Percentiles rank a stretch among this genome's conserved stretches.
Evolutionary conservation across 2,888 invertebrate species (phyloP).

Genomic region (Xiphydria camelus): DNA sequence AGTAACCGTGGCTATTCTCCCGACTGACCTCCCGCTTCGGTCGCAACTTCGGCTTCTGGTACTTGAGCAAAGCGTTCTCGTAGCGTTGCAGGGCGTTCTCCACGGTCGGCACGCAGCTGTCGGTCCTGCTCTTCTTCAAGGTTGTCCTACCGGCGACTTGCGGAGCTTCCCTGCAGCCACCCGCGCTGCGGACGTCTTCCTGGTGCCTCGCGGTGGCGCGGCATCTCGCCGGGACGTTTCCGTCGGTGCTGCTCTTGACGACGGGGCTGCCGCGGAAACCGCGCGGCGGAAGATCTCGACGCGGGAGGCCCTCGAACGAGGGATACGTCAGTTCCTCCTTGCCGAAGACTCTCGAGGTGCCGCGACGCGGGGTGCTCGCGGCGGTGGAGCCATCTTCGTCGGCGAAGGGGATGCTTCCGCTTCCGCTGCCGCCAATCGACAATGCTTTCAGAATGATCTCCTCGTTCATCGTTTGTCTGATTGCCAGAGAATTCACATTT

Average conservation of each 20-base stretch:
- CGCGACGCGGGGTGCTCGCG: constrained; percentile 19
- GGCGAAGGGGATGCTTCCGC: constrained; percentile 32
- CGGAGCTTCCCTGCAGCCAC: constrained; percentile 7
- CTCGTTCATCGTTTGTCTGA: constrained; percentile 30
- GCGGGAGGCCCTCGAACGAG: background rate
- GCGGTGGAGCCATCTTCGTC: constrained; percentile 34
- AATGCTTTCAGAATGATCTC: constrained; percentile 28
- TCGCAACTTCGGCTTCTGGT: constrained; percentile 29
- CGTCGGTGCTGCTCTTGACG: constrained; percentile 9
- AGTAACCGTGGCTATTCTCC: constrained; percentile 30
- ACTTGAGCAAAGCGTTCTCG: constrained; percentile 34
- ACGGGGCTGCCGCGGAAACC: constrained; percentile 6
- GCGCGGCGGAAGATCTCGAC: background rate
- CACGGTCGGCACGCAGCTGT: constrained; percentile 12
- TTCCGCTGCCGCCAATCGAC: constrained; percentile 13
- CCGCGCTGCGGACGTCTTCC: no score
- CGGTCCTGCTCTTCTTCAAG: constrained; percentile 12
- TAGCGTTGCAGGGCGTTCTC: constrained; percentile 34
- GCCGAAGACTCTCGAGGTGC: constrained; percentile 22
- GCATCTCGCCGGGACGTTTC: constrained; percentile 6
- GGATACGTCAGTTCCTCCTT: constrained; percentile 27
- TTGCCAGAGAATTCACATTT: constrained; percentile 5
- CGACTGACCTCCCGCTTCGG: constrained; percentile 24
- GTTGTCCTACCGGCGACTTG: constrained; percentile 3
- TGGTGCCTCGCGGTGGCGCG: no score